Evolutionary conservation across 1,140 invertebrate species (phyloP).

Genomic region (Pectinophora gossypiella): DNA sequence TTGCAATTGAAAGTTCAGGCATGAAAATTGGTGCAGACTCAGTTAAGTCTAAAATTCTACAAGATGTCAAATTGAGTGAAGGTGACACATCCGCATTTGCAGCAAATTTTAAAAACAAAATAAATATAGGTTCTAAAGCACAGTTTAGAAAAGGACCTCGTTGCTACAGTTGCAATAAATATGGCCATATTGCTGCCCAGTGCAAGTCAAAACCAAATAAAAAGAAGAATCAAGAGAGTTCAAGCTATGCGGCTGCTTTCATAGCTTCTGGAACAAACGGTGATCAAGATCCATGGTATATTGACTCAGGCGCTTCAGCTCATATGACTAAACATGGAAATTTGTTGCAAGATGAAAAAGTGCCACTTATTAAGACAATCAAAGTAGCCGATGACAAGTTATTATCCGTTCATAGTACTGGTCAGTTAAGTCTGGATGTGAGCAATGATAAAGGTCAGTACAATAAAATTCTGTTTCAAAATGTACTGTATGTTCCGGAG

Average conservation of each 20-base stretch:
- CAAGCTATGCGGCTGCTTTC: no score
- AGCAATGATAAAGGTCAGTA: background rate
- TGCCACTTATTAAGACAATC: background rate
- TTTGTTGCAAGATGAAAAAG: background rate
- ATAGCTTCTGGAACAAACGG: background rate
- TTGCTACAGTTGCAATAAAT: background rate
- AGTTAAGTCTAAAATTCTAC: conserved; percentile 37
- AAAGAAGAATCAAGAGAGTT: no score
- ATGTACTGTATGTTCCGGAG: conserved; percentile 5
- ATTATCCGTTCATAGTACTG: conserved; percentile 15
- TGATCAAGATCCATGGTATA: background rate
- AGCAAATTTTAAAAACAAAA: background rate
- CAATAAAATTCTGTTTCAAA: background rate
- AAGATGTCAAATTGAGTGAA: conserved; percentile 23
- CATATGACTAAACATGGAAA: background rate
- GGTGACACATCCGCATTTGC: background rate
- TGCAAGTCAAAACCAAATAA: background rate
- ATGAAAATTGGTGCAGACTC: conserved; percentile 29
- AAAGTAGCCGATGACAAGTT: conserved; percentile 22
- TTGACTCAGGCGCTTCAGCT: background rate
- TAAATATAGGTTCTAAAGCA: no score
- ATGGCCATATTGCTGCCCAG: background rate
- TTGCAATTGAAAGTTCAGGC: conserved; percentile 25
- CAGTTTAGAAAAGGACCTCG: background rate
- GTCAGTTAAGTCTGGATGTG: conserved; percentile 19